Evolutionary conservation across 2,888 invertebrate genomes (phyloP).

Genomic region (Chrysina gloriosa): DNA sequence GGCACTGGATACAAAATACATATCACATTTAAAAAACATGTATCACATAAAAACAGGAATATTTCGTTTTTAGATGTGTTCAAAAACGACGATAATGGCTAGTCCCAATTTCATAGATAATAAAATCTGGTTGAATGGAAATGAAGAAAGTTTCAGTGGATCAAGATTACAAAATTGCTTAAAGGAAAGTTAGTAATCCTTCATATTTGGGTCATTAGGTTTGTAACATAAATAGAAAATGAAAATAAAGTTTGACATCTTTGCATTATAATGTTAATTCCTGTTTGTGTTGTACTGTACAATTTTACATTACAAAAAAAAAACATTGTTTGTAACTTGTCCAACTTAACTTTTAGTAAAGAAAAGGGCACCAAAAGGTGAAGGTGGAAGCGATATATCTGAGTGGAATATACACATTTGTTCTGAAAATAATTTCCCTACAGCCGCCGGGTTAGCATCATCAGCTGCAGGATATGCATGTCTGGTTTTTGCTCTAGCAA

Average conservation of each 20-base stretch:
- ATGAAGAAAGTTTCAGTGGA: constrained; percentile 80
- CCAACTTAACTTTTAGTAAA: constrained; percentile 64
- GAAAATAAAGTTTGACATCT: neutral
- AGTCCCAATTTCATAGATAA: constrained; percentile 79
- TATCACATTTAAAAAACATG: too few relatives aligned
- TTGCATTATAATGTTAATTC: constrained; percentile 40
- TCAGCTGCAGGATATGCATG: constrained; percentile 99
- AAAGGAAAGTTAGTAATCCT: constrained; percentile 71
- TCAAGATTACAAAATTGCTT: constrained; percentile 82
- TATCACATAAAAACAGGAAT: neutral
- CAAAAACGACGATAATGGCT: constrained; percentile 88
- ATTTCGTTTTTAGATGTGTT: constrained; percentile 74
- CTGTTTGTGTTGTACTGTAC: neutral
- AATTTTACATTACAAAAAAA: neutral
- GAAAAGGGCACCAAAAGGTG: constrained; percentile 57
- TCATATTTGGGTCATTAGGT: constrained; percentile 35
- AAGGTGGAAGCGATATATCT: constrained; percentile 52
- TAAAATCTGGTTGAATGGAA: constrained; percentile 90
- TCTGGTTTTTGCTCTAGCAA: constrained; percentile 82
- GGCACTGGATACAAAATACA: too few relatives aligned
- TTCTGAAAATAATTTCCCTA: constrained; percentile 97
- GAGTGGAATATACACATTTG: constrained; percentile 84
- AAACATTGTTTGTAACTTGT: neutral
- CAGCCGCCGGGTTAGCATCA: constrained; percentile 97
- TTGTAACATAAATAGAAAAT: neutral